Conservation (phyloP, 2,113 vertebrate species). For the Sterrhoptilus dennistouni region DNA sequence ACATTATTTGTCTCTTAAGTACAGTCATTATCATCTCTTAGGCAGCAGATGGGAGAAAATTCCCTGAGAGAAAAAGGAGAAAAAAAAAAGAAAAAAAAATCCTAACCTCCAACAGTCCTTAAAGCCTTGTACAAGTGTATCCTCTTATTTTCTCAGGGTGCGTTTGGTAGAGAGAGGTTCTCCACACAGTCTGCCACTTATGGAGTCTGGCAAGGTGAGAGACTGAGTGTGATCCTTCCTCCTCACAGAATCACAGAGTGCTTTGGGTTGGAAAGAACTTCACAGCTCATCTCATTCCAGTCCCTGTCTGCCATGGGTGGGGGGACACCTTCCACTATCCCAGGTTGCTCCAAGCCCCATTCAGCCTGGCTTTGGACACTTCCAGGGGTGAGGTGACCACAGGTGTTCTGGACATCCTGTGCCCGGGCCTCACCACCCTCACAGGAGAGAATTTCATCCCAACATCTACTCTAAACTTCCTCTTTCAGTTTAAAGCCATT, state of each 20-base stretch:
- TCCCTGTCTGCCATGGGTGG: background rate
- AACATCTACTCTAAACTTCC: background rate
- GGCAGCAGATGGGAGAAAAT: background rate
- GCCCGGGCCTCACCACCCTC: too few relatives aligned
- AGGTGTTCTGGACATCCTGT: background rate
- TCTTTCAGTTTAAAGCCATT: background rate
- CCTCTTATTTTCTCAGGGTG: conserved; percentile 78
- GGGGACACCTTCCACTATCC: background rate
- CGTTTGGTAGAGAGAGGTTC: conserved; percentile 94
- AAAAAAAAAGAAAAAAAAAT: background rate
- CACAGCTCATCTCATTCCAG: background rate
- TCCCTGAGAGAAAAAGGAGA: background rate
- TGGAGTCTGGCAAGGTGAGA: conserved; percentile 95
- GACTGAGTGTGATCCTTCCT: background rate
- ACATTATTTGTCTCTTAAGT: background rate
- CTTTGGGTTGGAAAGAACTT: background rate
- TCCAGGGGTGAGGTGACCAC: background rate
- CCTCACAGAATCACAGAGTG: background rate
- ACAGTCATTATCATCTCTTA: background rate
- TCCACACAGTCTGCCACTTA: conserved; percentile 92
- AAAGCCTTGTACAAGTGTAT: background rate
- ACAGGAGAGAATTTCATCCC: background rate
- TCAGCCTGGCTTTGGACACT: background rate
- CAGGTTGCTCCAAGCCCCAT: background rate
- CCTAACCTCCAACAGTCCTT: background rate